These are phyloP conservation scores for Scomber japonicus DNA, from an alignment of 2,113 vertebrate genomes.

Conservation along the genomic window DNA sequence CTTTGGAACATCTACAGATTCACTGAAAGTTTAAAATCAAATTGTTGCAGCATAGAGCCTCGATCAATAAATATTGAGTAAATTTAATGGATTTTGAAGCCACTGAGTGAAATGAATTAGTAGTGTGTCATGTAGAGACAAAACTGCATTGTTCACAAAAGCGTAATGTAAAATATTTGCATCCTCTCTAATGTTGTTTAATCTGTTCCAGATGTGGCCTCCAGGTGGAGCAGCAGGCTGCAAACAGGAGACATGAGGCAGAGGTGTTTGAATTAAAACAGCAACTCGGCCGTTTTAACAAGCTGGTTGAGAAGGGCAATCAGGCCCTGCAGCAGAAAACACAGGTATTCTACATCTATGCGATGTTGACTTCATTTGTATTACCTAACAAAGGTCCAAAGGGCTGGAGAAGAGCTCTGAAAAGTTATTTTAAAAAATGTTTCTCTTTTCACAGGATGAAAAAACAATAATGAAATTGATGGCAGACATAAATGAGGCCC, in stretches of 20 bases:
- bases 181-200: neutral
- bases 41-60: too few species aligned
- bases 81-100: too few species aligned
- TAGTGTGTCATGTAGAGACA: neutral
- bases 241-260: constrained; percentile 47
- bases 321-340: constrained; percentile 78
- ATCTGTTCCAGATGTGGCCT: constrained; percentile 72
- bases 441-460: constrained; percentile 70
- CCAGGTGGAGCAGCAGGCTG: constrained; percentile 78
- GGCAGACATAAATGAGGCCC: constrained; percentile 74
- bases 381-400: neutral
- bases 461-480: constrained; percentile 74
- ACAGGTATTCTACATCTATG: constrained; percentile 54
- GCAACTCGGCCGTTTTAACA: constrained; percentile 65
- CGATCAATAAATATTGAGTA: too few species aligned
- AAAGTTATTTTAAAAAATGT: neutral
- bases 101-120: too few species aligned
- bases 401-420: neutral
- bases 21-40: too few species aligned
- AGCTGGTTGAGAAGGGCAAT: constrained; percentile 69
- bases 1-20: too few species aligned
- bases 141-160: neutral
- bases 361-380: neutral
- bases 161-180: neutral
- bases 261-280: constrained; percentile 70